Conservation (phyloP, 2,888 invertebrate genomes). For the Callinectes sapidus region DNA sequence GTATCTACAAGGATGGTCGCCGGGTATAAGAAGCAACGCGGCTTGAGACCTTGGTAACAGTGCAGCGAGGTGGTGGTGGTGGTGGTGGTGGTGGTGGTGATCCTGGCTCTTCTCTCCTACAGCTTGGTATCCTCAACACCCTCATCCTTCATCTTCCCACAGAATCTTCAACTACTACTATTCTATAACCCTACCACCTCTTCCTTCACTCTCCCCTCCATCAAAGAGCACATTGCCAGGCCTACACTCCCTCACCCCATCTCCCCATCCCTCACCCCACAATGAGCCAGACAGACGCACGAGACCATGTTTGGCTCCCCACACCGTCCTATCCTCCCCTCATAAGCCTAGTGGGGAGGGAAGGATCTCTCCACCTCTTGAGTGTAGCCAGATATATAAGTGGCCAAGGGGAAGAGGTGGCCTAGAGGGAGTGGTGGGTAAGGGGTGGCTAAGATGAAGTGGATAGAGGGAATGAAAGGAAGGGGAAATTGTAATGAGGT, state of each 20-base stretch:
- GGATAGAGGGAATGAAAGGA: neutral
- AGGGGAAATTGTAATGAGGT: neutral
- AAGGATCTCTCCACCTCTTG: neutral
- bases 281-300: neutral
- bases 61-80: neutral
- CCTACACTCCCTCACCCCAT: neutral
- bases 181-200: neutral
- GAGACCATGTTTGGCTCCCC: neutral
- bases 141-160: neutral
- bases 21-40: neutral
- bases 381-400: neutral
- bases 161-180: neutral
- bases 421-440: neutral
- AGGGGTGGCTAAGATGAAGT: conserved; percentile 5
- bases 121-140: neutral
- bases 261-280: neutral
- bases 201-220: neutral
- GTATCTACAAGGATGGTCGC: neutral
- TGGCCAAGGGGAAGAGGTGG: neutral
- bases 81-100: neutral
- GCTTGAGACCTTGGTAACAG: conserved; percentile 16
- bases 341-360: neutral
- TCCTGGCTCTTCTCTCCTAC: neutral
- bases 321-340: neutral
- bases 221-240: neutral